Evolutionary conservation across 2,888 invertebrate species (phyloP).

Genomic region (Melanophora roralis): DNA sequence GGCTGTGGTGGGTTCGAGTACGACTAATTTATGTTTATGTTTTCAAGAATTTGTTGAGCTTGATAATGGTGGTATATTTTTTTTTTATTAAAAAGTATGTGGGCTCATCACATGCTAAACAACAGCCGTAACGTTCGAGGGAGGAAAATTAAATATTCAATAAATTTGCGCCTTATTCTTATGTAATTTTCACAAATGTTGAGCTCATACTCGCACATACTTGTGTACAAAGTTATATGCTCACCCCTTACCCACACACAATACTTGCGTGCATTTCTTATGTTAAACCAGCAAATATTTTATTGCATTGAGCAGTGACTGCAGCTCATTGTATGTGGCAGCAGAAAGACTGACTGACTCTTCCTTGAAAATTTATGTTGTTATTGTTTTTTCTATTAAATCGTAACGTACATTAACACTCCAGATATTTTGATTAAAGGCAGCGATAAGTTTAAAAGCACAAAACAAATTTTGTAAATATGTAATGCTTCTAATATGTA

Average conservation of each 20-base stretch:
- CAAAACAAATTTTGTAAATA: too few relatives aligned
- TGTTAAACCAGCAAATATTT: not conserved
- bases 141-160: slow-evolving; percentile 41
- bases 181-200: slow-evolving; percentile 15
- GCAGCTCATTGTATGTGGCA: slow-evolving; percentile 40
- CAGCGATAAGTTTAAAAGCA: not conserved
- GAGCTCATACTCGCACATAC: not conserved
- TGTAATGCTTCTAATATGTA: too few relatives aligned
- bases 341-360: slow-evolving; percentile 1
- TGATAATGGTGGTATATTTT: not conserved
- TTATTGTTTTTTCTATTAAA: slow-evolving; percentile 49
- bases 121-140: slow-evolving; percentile 26
- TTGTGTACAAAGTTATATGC: not conserved
- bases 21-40: not conserved
- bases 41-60: slow-evolving; percentile 39
- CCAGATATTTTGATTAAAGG: not conserved
- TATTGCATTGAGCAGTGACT: slow-evolving; percentile 43
- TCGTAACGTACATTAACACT: slow-evolving; percentile 47
- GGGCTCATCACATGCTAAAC: slow-evolving; percentile 49
- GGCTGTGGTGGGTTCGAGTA: slow-evolving; percentile 24
- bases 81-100: slow-evolving; percentile 13
- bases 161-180: slow-evolving; percentile 42
- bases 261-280: not conserved
- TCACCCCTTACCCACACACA: slow-evolving; percentile 3
- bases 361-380: slow-evolving; percentile 20